Percentiles rank a stretch among this genome's conserved stretches.
Evolutionary conservation across 2,888 invertebrate species (phyloP).

Genomic region (Spisula subtruncata): DNA sequence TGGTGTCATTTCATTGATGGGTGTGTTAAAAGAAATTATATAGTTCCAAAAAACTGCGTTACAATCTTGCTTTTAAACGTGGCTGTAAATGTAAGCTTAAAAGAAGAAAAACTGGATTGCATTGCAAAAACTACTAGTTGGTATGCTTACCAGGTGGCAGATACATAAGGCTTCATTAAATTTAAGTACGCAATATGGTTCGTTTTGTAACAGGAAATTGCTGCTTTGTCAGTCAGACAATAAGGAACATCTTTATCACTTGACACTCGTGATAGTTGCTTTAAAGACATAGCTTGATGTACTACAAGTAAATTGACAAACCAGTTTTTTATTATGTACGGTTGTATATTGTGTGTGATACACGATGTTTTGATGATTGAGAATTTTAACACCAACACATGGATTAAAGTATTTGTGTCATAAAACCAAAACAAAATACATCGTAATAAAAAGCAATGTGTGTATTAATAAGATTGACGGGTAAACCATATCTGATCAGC

Average conservation of each 20-base stretch:
- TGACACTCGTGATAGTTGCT: neutral
- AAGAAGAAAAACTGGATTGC: neutral
- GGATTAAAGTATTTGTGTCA: too few species aligned
- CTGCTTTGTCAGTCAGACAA: slow-evolving; percentile 16
- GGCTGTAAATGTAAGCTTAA: neutral
- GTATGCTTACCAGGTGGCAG: neutral
- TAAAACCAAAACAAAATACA: too few species aligned
- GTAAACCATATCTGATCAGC: too few species aligned
- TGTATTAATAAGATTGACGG: too few species aligned
- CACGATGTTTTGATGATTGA: too few species aligned
- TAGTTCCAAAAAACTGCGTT: neutral
- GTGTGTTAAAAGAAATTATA: neutral
- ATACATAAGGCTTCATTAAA: neutral
- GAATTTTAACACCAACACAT: too few species aligned
- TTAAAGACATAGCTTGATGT: neutral
- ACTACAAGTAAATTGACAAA: neutral
- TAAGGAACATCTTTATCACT: neutral
- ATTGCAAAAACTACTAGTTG: neutral
- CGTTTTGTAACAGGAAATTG: neutral
- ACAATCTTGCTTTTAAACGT: neutral
- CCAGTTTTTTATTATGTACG: neutral
- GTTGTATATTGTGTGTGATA: neutral
- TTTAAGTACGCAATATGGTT: neutral
- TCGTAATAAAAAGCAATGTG: too few species aligned
- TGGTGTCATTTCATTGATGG: neutral